Conservation (phyloP, 2,888 invertebrate species). For the Parnassius orleans region DNA sequence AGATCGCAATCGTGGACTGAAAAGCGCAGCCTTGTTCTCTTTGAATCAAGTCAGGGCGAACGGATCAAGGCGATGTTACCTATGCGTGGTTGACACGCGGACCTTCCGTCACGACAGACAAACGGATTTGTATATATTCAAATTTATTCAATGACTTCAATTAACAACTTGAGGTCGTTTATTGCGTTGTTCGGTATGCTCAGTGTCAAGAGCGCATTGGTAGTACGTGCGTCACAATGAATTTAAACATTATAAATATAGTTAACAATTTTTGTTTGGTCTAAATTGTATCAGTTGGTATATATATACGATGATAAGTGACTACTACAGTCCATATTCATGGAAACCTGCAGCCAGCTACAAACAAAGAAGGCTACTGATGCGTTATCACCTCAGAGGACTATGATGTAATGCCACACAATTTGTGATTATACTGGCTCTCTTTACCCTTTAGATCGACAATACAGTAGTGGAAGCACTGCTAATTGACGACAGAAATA, state of each 20-base stretch:
- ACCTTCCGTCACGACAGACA: conserved; percentile 9
- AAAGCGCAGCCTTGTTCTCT: conserved; percentile 65
- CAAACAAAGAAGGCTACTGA: no score
- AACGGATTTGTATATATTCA: conserved; percentile 3
- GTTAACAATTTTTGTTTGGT: neutral
- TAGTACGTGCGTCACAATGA: neutral
- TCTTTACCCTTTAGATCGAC: no score
- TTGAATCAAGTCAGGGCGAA: conserved; percentile 55
- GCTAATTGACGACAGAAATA: no score
- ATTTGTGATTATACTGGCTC: no score
- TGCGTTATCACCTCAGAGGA: no score
- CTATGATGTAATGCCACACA: no score
- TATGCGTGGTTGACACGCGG: conserved; percentile 8
- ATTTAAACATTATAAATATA: neutral
- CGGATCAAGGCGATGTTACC: conserved; percentile 55
- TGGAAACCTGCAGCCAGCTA: no score
- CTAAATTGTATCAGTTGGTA: no score
- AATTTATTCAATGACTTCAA: conserved; percentile 2
- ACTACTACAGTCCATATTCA: no score
- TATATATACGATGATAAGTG: no score
- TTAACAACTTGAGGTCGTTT: conserved; percentile 3
- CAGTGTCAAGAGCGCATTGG: neutral
- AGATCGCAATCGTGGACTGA: conserved; percentile 59
- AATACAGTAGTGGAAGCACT: no score
- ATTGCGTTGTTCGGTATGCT: neutral